Evolutionary conservation across 2,888 invertebrate species (phyloP).

Genomic region (Drosophila dives): DNA sequence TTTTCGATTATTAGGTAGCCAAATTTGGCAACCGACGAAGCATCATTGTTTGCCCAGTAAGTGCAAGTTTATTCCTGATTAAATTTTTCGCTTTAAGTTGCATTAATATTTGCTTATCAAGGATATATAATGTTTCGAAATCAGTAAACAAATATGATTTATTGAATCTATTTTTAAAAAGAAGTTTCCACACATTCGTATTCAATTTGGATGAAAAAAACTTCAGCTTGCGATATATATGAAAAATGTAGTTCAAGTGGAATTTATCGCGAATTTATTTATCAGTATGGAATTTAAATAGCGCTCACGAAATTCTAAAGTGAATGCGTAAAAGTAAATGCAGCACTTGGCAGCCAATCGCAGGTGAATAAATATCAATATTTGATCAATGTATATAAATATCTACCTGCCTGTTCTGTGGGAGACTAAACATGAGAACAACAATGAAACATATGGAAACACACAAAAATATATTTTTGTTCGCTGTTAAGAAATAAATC

Average conservation of each 20-base stretch:
- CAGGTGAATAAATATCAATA: constrained; percentile 25
- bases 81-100: not conserved
- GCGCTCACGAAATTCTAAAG: constrained; percentile 28
- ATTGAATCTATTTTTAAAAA: not conserved
- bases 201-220: not conserved
- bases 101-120: not conserved
- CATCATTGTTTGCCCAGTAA: not conserved
- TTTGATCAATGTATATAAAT: constrained; percentile 14
- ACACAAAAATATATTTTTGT: constrained; percentile 1
- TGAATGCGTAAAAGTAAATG: constrained; percentile 24
- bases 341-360: constrained; percentile 30
- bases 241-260: not conserved
- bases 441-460: constrained; percentile 10
- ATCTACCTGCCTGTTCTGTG: constrained; percentile 13
- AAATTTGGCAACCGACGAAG: constrained; percentile 18
- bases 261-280: constrained; percentile 38
- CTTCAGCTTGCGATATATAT: not conserved
- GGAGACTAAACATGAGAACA: not conserved
- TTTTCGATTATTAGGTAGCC: constrained; percentile 13
- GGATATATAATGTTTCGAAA: not conserved
- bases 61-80: not conserved
- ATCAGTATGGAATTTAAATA: constrained; percentile 24
- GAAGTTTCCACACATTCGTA: not conserved
- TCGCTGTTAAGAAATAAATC: constrained; percentile 1
- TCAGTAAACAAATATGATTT: not conserved